Evolutionary conservation across 2,113 vertebrate genomes (phyloP), one percentile per base, ranked within the genome.

Genomic region (Strigops habroptila): DNA sequence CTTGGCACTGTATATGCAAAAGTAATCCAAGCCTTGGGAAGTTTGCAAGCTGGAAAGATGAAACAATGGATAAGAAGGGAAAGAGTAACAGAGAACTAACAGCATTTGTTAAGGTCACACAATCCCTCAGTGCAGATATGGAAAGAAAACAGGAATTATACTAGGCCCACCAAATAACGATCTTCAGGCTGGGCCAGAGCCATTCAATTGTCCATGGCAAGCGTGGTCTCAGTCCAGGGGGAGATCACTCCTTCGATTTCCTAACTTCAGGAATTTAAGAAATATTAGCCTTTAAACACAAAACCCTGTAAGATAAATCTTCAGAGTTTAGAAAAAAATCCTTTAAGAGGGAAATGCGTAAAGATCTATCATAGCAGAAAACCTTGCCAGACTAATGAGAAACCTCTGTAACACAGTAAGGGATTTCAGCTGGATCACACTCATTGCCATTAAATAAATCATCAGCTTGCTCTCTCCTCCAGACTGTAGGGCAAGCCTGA

Each of bases 361-460:
- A 91, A 81, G 73, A 70, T 68, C 83, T 33, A 63, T 70, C 33
- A 43, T 13, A 88, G 55, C 43, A 79, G 77, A 86, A 94, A 91
- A 71, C 30, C 79, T 63, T 91, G 49, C 57, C 65, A 91, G 77
- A 75, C 89, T 73, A 91, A 96, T 39, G 71, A 95, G 91, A 94
- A 85, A 48, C 17, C 35, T 69, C 53, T 62, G 31, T 82, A 88
- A 84, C 43, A 43, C 12, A 82, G 79, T 44, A 84, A 46, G n/a
- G 70, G 86, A 94, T 77, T 96, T 95, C 88, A 88, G 31, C 65
- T 86, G 81, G 75, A 93, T 91, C 52, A 67, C 67, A 85, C 33
- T 60, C 64, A 87, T 53, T 81, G 68, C 64, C 73, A 64, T 83
- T 83, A 92, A 88, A 92, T 59, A 94, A 95, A 92, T 80, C 71